Base-by-base conservation (phyloP, 1,140 invertebrate species). In the Coptotermes formosanus region DNA sequence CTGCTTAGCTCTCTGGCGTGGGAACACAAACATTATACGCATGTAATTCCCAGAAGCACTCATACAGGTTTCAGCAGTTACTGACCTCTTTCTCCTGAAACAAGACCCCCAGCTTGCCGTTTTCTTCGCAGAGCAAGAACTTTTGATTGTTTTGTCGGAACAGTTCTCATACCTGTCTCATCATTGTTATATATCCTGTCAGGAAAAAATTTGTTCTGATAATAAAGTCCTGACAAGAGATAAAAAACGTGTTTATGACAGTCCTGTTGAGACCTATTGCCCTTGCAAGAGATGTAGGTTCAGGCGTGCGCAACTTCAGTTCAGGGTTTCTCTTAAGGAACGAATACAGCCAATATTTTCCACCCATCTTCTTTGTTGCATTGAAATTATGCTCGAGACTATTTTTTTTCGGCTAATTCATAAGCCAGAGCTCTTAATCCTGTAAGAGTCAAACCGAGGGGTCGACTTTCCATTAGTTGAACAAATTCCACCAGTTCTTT, bases 121-220 rank as follows among this genome's bases (percentile, higher is more conserved):
- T 82, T 88, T 19, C 38, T 84, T 82, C 81, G 11, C 30, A 30
- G 16, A 32, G 86, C 86, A 3, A 87, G 44, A 25, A 83, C 64
- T 87, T 87, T 82, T 88, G 25, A 86, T 87, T 75, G 69, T 87
- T 89, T 83, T 64, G 48, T 38, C 86, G 84, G 32, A 87, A 90
- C 89, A 52, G 89, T 89, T 14, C 87, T 90, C 30, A 90, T 48
- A 19, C 88, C 89, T 19, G 87, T 90, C 83, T 89, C 86, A 91
- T 93, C 92, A 52, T 90, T 87, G 86, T 91, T 91, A 87, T 88
- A 91, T 82, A 91, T 90, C 82, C 88, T 64, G 75, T 86, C 45
- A 82, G 86, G 69, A 11, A 86, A 23, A 55, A 87, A 81, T 59
- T 85, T 25, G 21, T 85, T 64, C 82, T 88, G 87, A 64, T 85